These are phyloP conservation scores for Metridium senile DNA, from an alignment of 92 coral and sea anemone species.

Conservation along the genomic window DNA sequence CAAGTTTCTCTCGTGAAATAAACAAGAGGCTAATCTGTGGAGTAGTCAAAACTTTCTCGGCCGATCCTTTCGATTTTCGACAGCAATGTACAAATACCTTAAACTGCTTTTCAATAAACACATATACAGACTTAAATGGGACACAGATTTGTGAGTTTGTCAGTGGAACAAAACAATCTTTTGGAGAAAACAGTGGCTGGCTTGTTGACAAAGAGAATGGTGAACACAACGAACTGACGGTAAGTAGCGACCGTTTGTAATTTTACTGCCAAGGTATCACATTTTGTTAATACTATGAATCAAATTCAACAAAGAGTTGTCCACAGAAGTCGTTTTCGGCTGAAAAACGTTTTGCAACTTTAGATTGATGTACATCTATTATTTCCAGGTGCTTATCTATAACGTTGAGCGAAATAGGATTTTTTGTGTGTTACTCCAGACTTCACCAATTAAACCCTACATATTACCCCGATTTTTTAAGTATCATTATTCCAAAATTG, in stretches of 20 bases:
- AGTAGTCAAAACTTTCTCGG: not conserved
- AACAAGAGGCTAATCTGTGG: conserved; percentile 2
- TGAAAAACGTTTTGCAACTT: too few species aligned
- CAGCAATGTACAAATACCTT: not conserved
- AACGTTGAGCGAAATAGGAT: too few species aligned
- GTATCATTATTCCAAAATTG: too few species aligned
- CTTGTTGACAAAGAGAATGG: not conserved
- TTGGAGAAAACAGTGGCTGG: not conserved
- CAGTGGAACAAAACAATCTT: not conserved
- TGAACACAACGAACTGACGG: not conserved
- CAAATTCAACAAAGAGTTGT: too few species aligned
- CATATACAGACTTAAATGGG: not conserved
- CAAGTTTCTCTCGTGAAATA: not conserved
- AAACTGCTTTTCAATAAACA: conserved; percentile 6
- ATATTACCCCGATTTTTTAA: too few species aligned
- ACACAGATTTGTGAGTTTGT: conserved; percentile 4
- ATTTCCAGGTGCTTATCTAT: too few species aligned
- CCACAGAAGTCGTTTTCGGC: too few species aligned
- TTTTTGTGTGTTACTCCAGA: too few species aligned
- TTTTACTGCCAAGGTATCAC: too few species aligned
- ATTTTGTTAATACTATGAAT: too few species aligned
- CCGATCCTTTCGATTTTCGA: not conserved
- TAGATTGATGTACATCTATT: too few species aligned
- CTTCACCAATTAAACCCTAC: too few species aligned
- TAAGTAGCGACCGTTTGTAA: not conserved